Base-by-base conservation (phyloP, 2,797 vertebrate species). In the Clarias laeviceps region DNA sequence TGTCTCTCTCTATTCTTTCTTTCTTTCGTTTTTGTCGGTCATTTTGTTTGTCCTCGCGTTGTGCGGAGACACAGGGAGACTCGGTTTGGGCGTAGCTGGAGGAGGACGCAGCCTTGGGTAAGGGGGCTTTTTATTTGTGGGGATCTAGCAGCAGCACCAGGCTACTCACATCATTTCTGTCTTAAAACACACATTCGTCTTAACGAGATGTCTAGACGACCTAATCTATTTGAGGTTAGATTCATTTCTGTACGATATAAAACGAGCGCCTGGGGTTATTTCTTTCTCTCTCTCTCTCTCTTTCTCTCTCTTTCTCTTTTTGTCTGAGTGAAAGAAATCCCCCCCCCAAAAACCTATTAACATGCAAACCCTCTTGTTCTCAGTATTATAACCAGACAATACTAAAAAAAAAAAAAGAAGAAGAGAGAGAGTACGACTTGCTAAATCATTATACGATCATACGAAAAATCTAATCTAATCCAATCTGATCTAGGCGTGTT, bases 41-140 rank as follows among this genome's bases (percentile, higher is more conserved):
- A 5, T 37, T 22, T 32, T 50, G 3, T 24, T 57, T 6, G 5
- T 54, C 2, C 12, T 8, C 64, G 17, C 32, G 11, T 17, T 65
- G 45, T 37, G 18, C 12, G 68, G 82, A 37, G 24, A 29, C 5
- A 15, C 84, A 20, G 80, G 84, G 87, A 90, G 73, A 69, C 77
- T 83, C 91, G 88, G 89, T 91, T 64, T 92, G 94, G 94, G 94
- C 94, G 94, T 95, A 91, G 92, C 94, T 94, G 91, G 89, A 86
- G 86, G 73, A 89, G 85, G 85, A 87, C 84, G 62, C 82, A 50
- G 82, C 86, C 32, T n/a, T 78, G 85, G 87, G 87, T 89, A 92
- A 93, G 54, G 45, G 45, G 2, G 27, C 5, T 2, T 32, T 15
- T 22, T 24, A 45, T 45, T 2, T 45, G 45, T 9, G 12, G 12